phyloP scores from a whole-genome alignment of 2,888 invertebrate genomes.

The Didymodactylos carnosus region DNA sequence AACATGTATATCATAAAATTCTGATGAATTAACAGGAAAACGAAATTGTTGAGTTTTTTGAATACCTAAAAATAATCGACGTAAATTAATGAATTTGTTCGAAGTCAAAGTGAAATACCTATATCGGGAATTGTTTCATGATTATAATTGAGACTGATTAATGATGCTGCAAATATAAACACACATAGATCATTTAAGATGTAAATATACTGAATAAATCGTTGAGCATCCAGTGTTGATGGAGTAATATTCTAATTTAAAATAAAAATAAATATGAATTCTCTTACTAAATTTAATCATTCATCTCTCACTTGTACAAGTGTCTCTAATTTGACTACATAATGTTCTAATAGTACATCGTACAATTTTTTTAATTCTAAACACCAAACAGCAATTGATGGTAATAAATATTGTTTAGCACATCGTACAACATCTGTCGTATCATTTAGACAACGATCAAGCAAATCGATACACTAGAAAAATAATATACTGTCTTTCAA shows the following conservation, averaged over 20 bases:
- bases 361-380: constrained; percentile 38
- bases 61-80: too few relatives aligned
- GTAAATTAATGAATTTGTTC: too few relatives aligned
- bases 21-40: neutral
- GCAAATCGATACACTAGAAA: constrained; percentile 8
- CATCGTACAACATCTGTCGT: constrained; percentile 37
- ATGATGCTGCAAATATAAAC: neutral
- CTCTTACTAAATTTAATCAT: neutral
- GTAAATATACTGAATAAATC: constrained; percentile 4
- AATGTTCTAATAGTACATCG: constrained; percentile 25
- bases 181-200: neutral
- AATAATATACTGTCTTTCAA: too few relatives aligned
- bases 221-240: constrained; percentile 3
- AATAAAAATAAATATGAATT: neutral
- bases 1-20: neutral
- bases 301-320: neutral
- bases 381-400: constrained; percentile 47
- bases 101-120: too few relatives aligned
- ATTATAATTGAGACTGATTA: neutral
- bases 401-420: constrained; percentile 42
- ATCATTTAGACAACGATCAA: constrained; percentile 9
- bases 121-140: too few relatives aligned
- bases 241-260: constrained; percentile 6
- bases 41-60: too few relatives aligned
- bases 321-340: constrained; percentile 24